A percentile compares a stretch with the other conserved stretches of the same genome.
These are phyloP conservation scores for Chrysochloris asiatica DNA, from an alignment of 2,113 vertebrate species.

Conservation along the genomic window DNA sequence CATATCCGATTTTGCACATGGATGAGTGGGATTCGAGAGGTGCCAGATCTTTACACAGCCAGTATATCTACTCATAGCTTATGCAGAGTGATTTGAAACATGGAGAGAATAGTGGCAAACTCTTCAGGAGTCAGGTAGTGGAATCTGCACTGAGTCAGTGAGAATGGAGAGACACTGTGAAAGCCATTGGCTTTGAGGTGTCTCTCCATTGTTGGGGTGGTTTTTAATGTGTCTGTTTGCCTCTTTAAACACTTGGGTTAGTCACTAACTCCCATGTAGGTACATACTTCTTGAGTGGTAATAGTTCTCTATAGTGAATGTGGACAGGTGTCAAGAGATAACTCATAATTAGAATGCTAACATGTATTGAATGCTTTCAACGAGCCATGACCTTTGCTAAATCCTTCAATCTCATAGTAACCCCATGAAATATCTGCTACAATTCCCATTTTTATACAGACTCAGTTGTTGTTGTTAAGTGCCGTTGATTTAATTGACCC, in stretches of 20 bases:
- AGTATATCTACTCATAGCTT: neutral
- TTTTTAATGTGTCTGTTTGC: neutral
- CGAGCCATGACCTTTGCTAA: neutral
- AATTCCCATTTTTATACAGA: neutral
- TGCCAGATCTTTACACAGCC: neutral
- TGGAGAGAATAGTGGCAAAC: neutral
- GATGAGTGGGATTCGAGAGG: neutral
- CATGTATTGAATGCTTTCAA: neutral
- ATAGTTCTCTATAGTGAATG: neutral
- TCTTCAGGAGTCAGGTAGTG: neutral
- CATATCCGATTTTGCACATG: neutral
- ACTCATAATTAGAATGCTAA: neutral
- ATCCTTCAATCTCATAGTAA: neutral
- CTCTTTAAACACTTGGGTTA: neutral
- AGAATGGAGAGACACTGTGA: neutral
- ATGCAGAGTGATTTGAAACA: neutral
- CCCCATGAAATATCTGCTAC: neutral
- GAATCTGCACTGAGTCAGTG: neutral
- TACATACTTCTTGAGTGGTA: neutral
- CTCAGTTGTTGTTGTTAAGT: no score
- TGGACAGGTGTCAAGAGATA: neutral
- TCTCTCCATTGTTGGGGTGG: neutral
- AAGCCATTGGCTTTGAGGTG: neutral
- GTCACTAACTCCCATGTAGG: neutral
- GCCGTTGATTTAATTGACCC: no score